Base-by-base conservation (phyloP, 2,113 vertebrate genomes). In the Xyrauchen texanus region DNA sequence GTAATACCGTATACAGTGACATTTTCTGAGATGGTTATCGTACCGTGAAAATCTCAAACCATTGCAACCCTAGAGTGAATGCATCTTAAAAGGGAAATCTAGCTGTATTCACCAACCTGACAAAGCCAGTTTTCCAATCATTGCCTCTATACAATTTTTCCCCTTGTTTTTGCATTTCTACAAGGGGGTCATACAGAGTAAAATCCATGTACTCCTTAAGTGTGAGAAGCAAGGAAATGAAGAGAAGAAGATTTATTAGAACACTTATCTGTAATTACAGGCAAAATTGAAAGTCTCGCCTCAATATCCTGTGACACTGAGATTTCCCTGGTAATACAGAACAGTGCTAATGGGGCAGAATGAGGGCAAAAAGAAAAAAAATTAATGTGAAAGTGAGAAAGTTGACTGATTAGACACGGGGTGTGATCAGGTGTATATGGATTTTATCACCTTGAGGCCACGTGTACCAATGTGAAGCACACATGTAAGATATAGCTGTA, bases 231-330 rank as follows among this genome's bases (percentile, higher is more conserved):
- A 73, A 47, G 42, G 69, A 68, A 74, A 78, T 63, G 44, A 77
- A 77, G 49, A 61, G 68, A 57, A 61, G 15, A 42, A 11, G 47
- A 83, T 83, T 13, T 77, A 80, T 68, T 73, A 70, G 11, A 76
- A 44, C n/a, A 8, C 49, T 78, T 65, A 51, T 11, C 12, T 51
- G 52, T 64, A 61, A 79, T 79, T 71, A 71, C 60, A 62, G 15
- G 47, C 47, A 79, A 71, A 79, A 80, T 15, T 46, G 21, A 61
- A 76, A 63, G 51, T 79, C 72, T 79, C 13, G 70, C 15, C 67
- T 76, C 46, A 16, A 74, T 44, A 12, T 61, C 45, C 34, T 69
- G 57, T n/a, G 49, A 79, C 76, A 75, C 53, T 8, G 16, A 13
- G 10, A 11, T 69, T 69, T 75, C 52, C 58, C 63, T 61, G 46